These are phyloP conservation scores for Lates japonicus DNA, from an alignment of 2,797 vertebrate species.

Conservation along the genomic window DNA sequence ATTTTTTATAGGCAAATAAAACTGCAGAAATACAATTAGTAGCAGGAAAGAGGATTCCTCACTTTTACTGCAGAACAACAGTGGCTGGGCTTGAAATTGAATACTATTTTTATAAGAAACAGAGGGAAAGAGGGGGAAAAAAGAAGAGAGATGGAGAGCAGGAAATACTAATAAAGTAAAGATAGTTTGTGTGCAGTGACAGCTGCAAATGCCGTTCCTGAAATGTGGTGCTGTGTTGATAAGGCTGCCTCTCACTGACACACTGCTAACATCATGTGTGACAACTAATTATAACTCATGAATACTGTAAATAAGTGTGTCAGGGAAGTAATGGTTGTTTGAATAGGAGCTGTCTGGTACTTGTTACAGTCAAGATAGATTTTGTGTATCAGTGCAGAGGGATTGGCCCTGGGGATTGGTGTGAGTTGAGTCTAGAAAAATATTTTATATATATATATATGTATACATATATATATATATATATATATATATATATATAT, in stretches of 20 bases:
- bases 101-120: conserved; percentile 64
- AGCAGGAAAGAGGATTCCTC: conserved; percentile 60
- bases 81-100: conserved; percentile 50
- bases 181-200: conserved; percentile 31
- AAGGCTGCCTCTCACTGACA: conserved; percentile 69
- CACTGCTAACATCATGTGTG: conserved; percentile 74
- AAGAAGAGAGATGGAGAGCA: conserved; percentile 9
- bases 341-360: conserved; percentile 63
- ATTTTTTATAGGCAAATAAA: conserved; percentile 76
- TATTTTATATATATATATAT: too few species aligned
- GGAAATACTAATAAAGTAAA: conserved; percentile 69
- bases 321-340: conserved; percentile 62
- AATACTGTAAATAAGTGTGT: conserved; percentile 75
- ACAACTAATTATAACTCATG: conserved; percentile 80
- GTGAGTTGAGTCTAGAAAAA: neutral
- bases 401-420: neutral
- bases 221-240: conserved; percentile 72
- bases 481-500: too few species aligned
- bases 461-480: too few species aligned
- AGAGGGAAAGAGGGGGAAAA: neutral
- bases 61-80: conserved; percentile 58
- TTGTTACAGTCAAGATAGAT: conserved; percentile 54
- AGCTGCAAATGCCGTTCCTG: conserved; percentile 47
- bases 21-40: conserved; percentile 72
- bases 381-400: conserved; percentile 7